A percentile compares a stretch with the other conserved stretches of the same genome.
These are phyloP conservation scores for Atherinosoma microstoma DNA, from an alignment of 2,797 vertebrate species.

Conservation along the genomic window DNA sequence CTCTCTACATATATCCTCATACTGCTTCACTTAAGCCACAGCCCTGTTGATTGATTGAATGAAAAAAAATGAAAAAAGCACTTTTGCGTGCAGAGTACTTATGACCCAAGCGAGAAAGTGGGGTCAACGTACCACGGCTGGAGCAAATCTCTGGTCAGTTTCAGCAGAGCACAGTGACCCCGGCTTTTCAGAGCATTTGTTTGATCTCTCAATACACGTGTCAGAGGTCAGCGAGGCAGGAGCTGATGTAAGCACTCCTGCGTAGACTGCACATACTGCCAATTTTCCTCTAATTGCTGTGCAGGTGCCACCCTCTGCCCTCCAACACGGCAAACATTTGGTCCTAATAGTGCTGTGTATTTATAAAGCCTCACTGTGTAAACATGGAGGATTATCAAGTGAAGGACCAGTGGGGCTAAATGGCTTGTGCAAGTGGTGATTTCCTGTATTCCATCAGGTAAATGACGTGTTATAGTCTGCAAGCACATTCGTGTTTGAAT, in stretches of 20 bases:
- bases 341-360: slow-evolving; percentile 52
- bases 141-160: slow-evolving; percentile 71
- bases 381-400: slow-evolving; percentile 52
- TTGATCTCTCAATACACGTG: slow-evolving; percentile 75
- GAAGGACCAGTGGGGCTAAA: slow-evolving; percentile 57
- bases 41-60: slow-evolving; percentile 29
- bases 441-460: slow-evolving; percentile 69
- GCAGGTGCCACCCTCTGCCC: slow-evolving; percentile 71
- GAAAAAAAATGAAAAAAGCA: slow-evolving; percentile 35
- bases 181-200: slow-evolving; percentile 58
- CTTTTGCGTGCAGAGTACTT: slow-evolving; percentile 27
- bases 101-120: slow-evolving; percentile 66
- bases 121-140: slow-evolving; percentile 48
- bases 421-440: slow-evolving; percentile 66
- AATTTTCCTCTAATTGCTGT: slow-evolving; percentile 73
- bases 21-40: slow-evolving; percentile 5
- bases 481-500: slow-evolving; percentile 50
- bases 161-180: slow-evolving; percentile 68
- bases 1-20: slow-evolving; percentile 4
- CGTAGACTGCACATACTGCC: slow-evolving; percentile 60
- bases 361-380: slow-evolving; percentile 52
- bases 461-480: slow-evolving; percentile 62
- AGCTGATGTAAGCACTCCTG: slow-evolving; percentile 75
- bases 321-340: slow-evolving; percentile 67
- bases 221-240: slow-evolving; percentile 65